A percentile compares a stretch with the other conserved stretches of the same genome.
phyloP scores from a whole-genome alignment of 2,797 vertebrate species.

The Danionella dracula region DNA sequence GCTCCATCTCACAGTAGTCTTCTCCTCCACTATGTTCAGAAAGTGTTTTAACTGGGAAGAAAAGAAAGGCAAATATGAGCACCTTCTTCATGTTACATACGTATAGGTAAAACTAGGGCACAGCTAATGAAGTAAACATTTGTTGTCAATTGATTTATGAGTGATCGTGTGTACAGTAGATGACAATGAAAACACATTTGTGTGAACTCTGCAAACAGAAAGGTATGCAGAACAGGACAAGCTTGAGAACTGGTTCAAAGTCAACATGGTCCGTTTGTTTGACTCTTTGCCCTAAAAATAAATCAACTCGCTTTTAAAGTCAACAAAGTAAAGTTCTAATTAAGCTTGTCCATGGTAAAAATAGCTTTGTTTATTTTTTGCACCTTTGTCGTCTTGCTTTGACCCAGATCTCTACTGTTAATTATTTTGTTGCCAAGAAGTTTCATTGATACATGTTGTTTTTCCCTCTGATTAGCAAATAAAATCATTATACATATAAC shows the following conservation, averaged over 20 bases:
- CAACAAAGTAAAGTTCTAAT: neutral
- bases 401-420: too few relatives aligned
- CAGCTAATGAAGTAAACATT: neutral
- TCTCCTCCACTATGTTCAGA: neutral
- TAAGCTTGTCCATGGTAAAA: neutral
- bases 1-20: conserved; percentile 61
- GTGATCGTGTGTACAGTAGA: neutral
- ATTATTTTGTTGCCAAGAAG: too few relatives aligned
- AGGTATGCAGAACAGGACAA: neutral
- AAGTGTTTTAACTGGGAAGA: neutral
- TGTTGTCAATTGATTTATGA: neutral
- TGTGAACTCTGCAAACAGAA: conserved; percentile 11
- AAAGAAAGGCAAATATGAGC: neutral
- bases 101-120: neutral
- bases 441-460: too few relatives aligned
- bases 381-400: too few relatives aligned
- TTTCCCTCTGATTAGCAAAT: too few relatives aligned
- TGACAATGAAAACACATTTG: neutral
- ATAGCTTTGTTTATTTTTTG: too few relatives aligned
- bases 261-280: neutral
- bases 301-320: neutral
- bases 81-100: neutral
- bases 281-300: neutral
- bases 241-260: neutral
- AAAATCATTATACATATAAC: too few relatives aligned